phyloP scores from a whole-genome alignment of 2,888 invertebrate genomes.

The Xestia sexstrigata region DNA sequence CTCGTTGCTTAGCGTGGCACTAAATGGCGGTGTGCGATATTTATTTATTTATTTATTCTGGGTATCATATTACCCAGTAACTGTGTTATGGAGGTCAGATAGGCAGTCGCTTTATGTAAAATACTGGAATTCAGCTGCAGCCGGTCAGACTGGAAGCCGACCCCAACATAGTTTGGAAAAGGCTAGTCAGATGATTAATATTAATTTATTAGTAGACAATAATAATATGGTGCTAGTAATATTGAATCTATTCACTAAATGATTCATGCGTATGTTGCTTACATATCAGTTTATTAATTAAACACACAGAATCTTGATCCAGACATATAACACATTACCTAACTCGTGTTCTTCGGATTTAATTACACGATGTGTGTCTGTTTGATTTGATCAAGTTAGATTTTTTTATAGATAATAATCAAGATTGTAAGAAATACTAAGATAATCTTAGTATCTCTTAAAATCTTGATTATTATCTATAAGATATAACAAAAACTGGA shows the following conservation, averaged over 20 bases:
- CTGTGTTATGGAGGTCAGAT: background rate
- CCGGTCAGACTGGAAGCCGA: background rate
- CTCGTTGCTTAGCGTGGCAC: no score
- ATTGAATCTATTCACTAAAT: slow-evolving; percentile 12
- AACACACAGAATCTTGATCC: background rate
- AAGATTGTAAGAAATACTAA: background rate
- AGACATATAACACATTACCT: slow-evolving; percentile 5
- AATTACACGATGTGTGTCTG: background rate
- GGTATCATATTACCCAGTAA: background rate
- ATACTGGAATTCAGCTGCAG: background rate
- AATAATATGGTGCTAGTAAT: background rate
- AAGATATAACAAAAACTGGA: no score
- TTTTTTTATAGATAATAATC: background rate
- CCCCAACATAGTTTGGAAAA: background rate
- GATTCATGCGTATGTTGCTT: background rate
- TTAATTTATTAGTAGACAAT: background rate
- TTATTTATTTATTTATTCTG: no score
- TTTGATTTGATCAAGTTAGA: background rate
- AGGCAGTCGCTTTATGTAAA: background rate
- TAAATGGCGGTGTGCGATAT: no score
- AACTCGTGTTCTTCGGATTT: background rate
- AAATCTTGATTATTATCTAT: no score
- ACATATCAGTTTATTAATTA: slow-evolving; percentile 22
- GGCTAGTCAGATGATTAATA: background rate
- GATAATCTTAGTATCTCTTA: no score